Percentiles rank a stretch among this genome's conserved stretches.
Evolutionary conservation across 2,888 invertebrate species (phyloP).

Genomic region (Steinernema scapterisci): DNA sequence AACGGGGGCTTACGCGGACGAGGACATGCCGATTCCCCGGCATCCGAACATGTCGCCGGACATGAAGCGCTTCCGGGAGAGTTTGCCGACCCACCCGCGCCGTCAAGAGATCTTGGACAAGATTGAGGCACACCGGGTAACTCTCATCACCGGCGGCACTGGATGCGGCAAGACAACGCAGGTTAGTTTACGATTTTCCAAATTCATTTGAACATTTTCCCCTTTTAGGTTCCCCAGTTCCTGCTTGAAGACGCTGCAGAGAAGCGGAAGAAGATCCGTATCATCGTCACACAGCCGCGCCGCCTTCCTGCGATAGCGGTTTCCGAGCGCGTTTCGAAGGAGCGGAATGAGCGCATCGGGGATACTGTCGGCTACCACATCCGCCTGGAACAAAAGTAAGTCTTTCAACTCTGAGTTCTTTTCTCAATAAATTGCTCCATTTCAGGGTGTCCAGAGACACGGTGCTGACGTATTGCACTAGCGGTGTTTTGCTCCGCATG

Average conservation of each 20-base stretch:
- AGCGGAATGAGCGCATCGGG: conserved; percentile 81
- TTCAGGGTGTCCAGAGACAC: conserved; percentile 79
- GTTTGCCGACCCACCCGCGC: conserved; percentile 49
- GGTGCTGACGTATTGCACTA: conserved; percentile 86
- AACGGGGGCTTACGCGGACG: neutral
- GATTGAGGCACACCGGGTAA: conserved; percentile 46
- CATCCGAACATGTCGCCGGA: conserved; percentile 25
- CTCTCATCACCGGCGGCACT: conserved; percentile 60
- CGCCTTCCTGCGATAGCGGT: conserved; percentile 85
- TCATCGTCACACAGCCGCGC: conserved; percentile 91
- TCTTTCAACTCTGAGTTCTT: neutral
- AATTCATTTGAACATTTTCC: neutral
- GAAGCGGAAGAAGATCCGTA: conserved; percentile 76
- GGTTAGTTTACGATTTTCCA: conserved; percentile 33
- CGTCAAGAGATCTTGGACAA: conserved; percentile 43
- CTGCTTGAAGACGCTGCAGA: conserved; percentile 79
- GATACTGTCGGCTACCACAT: conserved; percentile 87
- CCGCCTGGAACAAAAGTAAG: conserved; percentile 79
- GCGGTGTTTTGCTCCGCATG: conserved; percentile 84
- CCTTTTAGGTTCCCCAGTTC: conserved; percentile 83
- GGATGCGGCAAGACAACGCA: conserved; percentile 65
- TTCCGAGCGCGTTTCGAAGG: conserved; percentile 87
- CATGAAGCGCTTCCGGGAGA: conserved; percentile 42
- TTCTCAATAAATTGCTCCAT: conserved; percentile 25
- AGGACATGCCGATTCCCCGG: conserved; percentile 38